Evolutionary conservation across 2,797 vertebrate species (phyloP), one percentile per base, ranked within the genome.

Genomic region (Acropternis orthonyx): DNA sequence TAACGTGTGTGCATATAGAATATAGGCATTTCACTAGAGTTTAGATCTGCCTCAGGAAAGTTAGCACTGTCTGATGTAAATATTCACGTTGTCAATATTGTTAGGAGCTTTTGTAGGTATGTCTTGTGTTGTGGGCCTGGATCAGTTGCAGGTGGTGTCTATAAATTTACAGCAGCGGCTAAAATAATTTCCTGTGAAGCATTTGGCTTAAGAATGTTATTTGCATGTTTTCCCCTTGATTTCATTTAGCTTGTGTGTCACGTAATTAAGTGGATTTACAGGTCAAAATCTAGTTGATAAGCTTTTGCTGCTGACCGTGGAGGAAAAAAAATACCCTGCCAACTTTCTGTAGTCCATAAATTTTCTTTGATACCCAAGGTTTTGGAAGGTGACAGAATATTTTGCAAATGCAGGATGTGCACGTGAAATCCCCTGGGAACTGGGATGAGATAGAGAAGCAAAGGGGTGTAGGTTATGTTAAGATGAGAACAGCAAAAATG

Each of bases 401-500:
- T 95, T 62, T 92, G 27, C 30, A 85, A 75, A 81, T 93, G 37
- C 32, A 88, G 95, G 74, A 61, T 65, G 72, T 93, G 23, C 17
- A 7, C 0, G 0, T 36, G 28, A 80, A 89, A 73, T 41, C 16
- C 84, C 5, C 4, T 71, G 67, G 73, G 81, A 61, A 24, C 66
- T 76, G 68, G n/a, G 36, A 17, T 59, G 21, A 54, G 92, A 51
- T 26, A 59, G 67, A 62, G 87, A 96, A 93, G 63, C 39, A 27
- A 27, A 68, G 59, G 48, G 84, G 75, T 76, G 37, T 80, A 91
- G 93, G 95, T 88, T 96, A 92, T 95, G 78, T 55, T 80, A 95
- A 97, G 96, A 95, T 97, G 94, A 97, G 89, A 97, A 96, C 97
- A 97, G 97, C 97, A 98, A 97, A 97, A 97, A 92, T 84, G 20